Evolutionary conservation across 2,113 vertebrate genomes (phyloP), one percentile per base, ranked within the genome.

Genomic region (Brachyhypopomus gauderio): DNA sequence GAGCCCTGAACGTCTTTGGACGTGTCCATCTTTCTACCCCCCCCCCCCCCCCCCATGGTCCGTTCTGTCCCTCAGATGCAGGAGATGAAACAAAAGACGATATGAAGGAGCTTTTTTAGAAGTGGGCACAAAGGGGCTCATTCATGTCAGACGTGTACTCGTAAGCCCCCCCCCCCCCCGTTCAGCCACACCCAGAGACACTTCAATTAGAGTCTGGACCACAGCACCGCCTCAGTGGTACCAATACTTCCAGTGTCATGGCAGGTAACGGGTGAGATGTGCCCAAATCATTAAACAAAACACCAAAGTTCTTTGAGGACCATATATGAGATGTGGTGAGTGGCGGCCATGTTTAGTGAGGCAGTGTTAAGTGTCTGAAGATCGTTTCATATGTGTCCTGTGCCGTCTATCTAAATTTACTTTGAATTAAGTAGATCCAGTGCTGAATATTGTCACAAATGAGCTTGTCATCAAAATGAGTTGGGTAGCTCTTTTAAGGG

Each of bases 81-180:
- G 22, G 23, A 19, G 22, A 75, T 12, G 77, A 79, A 71, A 79
- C 63, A 55, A 75, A 84, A 75, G 58, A 73, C 2, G n/a, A 71
- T 63, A 55, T 55, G 78, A 73, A 84, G 41, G 64, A 23, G 6
- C n/a, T 20, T 23, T 75, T 74, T 74, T 75, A 71, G 76, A 60
- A 17, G 23, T 62, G 14, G 27, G 30, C 64, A 84, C 82, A 84
- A 84, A 79, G 82, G 52, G 36, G 55, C 58, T 73, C 64, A 63
- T 79, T 84, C 52, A 79, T 41, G 36, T 72, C 66, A 72, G 41
- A 69, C 9, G 22, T 69, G 23, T 4, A 2, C 72, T 62, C 38
- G 36, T 64, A 64, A 64, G 36, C 70, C 48, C 25, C 17, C 12
- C 64, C 70, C 72, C 77, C 77, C 79, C 16, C 52, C 60, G 36